These are phyloP conservation scores for Cotesia congregata DNA, from an alignment of 2,888 invertebrate genomes.

Conservation along the genomic window DNA sequence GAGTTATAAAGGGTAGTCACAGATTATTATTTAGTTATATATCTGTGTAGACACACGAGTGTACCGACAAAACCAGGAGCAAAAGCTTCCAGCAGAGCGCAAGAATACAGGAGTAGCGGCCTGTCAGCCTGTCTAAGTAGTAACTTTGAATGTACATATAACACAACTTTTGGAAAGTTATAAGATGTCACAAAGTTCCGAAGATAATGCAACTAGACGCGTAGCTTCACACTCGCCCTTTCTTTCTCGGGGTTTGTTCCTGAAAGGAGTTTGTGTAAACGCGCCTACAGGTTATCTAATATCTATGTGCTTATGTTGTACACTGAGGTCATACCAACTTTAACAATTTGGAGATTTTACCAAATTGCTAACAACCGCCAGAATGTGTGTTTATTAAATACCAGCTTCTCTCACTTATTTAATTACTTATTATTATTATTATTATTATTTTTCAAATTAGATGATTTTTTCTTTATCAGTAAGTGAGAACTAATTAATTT, in stretches of 20 bases:
- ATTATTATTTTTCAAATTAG: no score
- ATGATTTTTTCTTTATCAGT: no score
- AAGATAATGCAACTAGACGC: slow-evolving; percentile 61
- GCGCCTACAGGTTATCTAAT: slow-evolving; percentile 1
- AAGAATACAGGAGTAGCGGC: not conserved
- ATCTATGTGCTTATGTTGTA: not conserved
- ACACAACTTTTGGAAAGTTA: slow-evolving; percentile 59
- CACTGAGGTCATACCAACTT: slow-evolving; percentile 50
- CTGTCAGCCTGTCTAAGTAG: slow-evolving; percentile 38
- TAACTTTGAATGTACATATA: slow-evolving; percentile 52
- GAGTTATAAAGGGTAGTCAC: slow-evolving; percentile 3
- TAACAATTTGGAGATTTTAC: slow-evolving; percentile 59
- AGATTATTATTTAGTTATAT: not conserved
- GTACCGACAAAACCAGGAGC: not conserved
- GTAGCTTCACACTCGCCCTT: slow-evolving; percentile 47
- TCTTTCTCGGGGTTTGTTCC: not conserved
- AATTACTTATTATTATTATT: no score
- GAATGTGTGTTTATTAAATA: not conserved
- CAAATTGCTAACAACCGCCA: not conserved
- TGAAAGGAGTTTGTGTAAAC: slow-evolving; percentile 2
- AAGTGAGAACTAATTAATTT: no score
- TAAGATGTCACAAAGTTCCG: slow-evolving; percentile 62
- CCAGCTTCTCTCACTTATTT: no score
- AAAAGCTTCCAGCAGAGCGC: not conserved
- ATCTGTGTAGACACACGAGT: not conserved